Percentiles rank a stretch among this genome's conserved stretches.
Conservation (phyloP, 1,140 invertebrate species). For the Drosophila persimilis region DNA sequence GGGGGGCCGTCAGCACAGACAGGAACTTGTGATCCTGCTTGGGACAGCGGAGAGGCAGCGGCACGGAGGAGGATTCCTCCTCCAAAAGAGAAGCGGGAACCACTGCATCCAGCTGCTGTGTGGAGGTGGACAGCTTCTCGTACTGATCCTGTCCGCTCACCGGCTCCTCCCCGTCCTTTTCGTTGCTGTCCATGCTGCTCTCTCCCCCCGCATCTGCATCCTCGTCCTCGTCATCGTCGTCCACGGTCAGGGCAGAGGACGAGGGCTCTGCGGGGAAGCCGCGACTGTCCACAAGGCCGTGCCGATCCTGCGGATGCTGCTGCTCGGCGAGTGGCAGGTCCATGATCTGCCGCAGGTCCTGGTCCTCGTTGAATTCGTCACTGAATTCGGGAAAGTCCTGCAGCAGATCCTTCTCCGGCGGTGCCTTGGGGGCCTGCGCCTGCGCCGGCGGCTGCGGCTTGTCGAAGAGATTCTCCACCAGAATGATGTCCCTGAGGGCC, state of each 20-base stretch:
- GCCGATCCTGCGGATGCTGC: conserved; percentile 25
- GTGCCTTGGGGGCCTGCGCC: conserved; percentile 49
- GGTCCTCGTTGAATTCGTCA: conserved; percentile 78
- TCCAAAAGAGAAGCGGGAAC: conserved; percentile 1
- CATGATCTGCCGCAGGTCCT: conserved; percentile 75
- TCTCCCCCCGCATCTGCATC: conserved; percentile 69
- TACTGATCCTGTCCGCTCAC: conserved; percentile 72
- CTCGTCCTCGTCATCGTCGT: conserved; percentile 76
- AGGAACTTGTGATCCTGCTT: conserved; percentile 78
- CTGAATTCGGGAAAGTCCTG: conserved; percentile 76
- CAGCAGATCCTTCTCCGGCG: conserved; percentile 59
- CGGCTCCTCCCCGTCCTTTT: conserved; percentile 58
- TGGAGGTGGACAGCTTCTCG: conserved; percentile 74
- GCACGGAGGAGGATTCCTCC: neutral
- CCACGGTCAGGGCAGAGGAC: conserved; percentile 71
- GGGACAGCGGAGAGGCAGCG: conserved; percentile 39
- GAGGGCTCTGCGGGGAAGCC: conserved; percentile 75
- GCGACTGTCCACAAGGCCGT: conserved; percentile 68
- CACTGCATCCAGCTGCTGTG: conserved; percentile 61
- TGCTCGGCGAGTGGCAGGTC: conserved; percentile 51
- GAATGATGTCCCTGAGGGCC: conserved; percentile 88
- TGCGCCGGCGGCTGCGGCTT: conserved; percentile 83
- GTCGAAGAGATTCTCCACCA: conserved; percentile 85
- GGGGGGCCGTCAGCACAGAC: conserved; percentile 38
- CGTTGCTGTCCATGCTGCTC: conserved; percentile 73